Evolutionary conservation across 2,888 invertebrate genomes (phyloP), one percentile per base, ranked within the genome.

Genomic region (Orchesellides sinensis): DNA sequence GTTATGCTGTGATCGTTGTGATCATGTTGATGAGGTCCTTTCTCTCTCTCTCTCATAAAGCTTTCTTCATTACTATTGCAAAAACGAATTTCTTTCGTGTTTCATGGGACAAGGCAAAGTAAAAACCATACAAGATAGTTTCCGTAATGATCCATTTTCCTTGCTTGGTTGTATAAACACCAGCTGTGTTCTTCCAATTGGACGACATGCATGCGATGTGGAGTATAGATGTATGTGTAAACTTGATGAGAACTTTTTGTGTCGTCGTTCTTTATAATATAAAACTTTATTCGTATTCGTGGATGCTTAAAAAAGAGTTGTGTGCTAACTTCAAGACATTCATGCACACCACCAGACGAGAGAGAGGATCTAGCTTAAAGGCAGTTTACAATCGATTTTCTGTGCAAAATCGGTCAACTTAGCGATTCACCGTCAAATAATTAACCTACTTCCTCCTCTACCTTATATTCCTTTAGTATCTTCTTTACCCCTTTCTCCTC

Each of bases 341-440:
- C n/a, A n/a, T n/a, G n/a, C n/a, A n/a, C n/a, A n/a, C n/a, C n/a
- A n/a, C n/a, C n/a, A n/a, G n/a, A n/a, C 12, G n/a, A 49, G 8
- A 17, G 8, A 49, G 49, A 17, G 19, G 19, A 47, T 4, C 5
- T 10, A n/a, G 17, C 10, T 32, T 59, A 29, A 29, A 32, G 59
- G 32, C 59, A 59, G 59, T 70, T 45, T 49, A 17, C 19, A 25
- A 75, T 66, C 45, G 66, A 66, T 75, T 54, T 65, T 74, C 40
- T 19, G n/a, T 8, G 23, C 32, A n/a, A 56, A 68, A 77, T 77
- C 49, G 69, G 61, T 45, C 56, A 78, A 29, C 47, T 29, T 68
- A 77, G 61, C 68, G 69, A 69, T 49, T 69, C 35, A 32, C 61
- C 69, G 77, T 78, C n/a, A 69, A 78, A 69, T 69, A 78, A 78